Evolutionary conservation across 2,113 vertebrate species (phyloP), one percentile per base, ranked within the genome.

Genomic region (Illadopsis cleaveri): DNA sequence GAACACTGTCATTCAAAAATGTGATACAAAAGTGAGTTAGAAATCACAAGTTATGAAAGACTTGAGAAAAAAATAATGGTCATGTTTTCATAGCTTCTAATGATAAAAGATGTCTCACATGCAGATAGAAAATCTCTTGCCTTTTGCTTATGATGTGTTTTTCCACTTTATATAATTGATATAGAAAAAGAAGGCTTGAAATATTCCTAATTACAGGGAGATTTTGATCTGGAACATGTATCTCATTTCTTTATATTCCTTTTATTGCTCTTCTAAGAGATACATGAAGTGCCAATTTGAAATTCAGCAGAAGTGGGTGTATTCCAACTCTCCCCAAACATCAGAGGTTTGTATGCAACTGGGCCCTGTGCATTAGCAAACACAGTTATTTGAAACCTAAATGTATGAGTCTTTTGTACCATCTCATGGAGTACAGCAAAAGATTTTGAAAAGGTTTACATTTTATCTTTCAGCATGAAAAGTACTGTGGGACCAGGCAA

Each of bases 151-250:
- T 94, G 77, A 69, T 73, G 50, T 68, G 48, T 76, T 96, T 97
- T 97, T 83, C 35, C 40, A 38, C 87, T 70, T 16, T 73, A 80
- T 62, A 76, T 95, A 78, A 95, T 22, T 82, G 72, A 95, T 96
- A 96, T 8, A 94, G 83, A 89, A 93, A 94, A 79, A 80, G 33
- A 91, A 18, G 75, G 73, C 77, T 95, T 91, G 57, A 95, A 97
- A 94, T 94, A 88, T 82, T 96, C 91, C 35, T 97, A 96, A 98
- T 96, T 96, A 92, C 18, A 60, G 45, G 82, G 65, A 94, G 93
- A 86, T 85, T 96, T 80, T 93, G 83, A 89, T 79, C 73, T 89
- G 94, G 79, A 96, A 94, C 92, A 91, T 79, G 54, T 33, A 89
- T 93, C 85, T 82, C 13, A 23, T 68, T 95, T 94, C 93, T 97